phyloP scores from a whole-genome alignment of 2,888 invertebrate genomes.

The Perizoma flavofasciatum region DNA sequence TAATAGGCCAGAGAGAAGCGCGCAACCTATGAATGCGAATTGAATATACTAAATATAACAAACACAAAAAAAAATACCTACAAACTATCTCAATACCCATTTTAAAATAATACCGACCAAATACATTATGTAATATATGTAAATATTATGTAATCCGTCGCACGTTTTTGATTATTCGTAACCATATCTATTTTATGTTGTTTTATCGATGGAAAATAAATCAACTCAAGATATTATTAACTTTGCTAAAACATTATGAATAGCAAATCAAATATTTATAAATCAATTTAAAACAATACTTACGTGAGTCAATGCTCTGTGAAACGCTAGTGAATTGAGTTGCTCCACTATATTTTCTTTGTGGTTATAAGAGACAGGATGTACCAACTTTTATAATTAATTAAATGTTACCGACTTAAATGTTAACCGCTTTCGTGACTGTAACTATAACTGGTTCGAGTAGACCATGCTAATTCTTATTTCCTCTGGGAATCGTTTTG shows the following conservation, averaged over 20 bases:
- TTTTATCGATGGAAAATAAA: slow-evolving; percentile 27
- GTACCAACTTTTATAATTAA: slow-evolving; percentile 37
- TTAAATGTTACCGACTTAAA: slow-evolving; percentile 56
- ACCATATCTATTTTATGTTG: slow-evolving; percentile 29
- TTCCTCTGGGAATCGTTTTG: slow-evolving; percentile 46
- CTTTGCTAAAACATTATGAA: slow-evolving; percentile 11
- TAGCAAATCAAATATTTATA: slow-evolving; percentile 14
- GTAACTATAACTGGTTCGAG: slow-evolving; percentile 47
- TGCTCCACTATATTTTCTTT: neutral
- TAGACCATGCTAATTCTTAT: slow-evolving; percentile 47
- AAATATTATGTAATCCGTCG: slow-evolving; percentile 27
- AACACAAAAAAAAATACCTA: slow-evolving; percentile 7
- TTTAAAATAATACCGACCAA: slow-evolving; percentile 42
- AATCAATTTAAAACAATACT: slow-evolving; percentile 9
- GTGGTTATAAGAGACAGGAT: slow-evolving; percentile 9
- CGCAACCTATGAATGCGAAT: slow-evolving; percentile 26
- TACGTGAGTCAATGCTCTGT: slow-evolving; percentile 1
- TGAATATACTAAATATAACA: neutral
- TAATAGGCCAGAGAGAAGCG: slow-evolving; percentile 61
- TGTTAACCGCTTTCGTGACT: slow-evolving; percentile 52
- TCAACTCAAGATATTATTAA: slow-evolving; percentile 10
- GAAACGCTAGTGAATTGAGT: slow-evolving; percentile 5
- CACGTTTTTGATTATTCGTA: slow-evolving; percentile 32
- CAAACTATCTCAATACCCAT: slow-evolving; percentile 42
- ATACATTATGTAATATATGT: too few relatives aligned